Percentiles rank a stretch among this genome's conserved stretches.
phyloP scores from a whole-genome alignment of 2,113 vertebrate species.

The Lates calcarifer region DNA sequence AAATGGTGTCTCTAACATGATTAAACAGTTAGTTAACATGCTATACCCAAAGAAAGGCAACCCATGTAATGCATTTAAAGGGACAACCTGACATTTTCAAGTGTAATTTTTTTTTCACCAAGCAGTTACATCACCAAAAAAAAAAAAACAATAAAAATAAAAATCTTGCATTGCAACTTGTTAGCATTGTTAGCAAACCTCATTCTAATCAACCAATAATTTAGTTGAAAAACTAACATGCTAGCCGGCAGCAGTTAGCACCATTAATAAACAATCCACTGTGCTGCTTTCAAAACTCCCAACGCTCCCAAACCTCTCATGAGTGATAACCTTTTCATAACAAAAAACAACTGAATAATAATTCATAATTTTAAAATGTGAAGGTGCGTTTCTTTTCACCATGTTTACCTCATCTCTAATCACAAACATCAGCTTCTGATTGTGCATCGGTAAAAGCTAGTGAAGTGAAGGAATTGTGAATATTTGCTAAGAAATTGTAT shows the following conservation, averaged over 20 bases:
- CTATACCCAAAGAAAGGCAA: background rate
- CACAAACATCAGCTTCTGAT: conserved; percentile 1
- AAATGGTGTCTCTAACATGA: conserved; percentile 20
- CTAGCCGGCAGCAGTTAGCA: conserved; percentile 22
- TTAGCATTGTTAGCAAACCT: conserved; percentile 12
- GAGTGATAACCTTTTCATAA: background rate
- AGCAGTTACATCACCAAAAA: background rate
- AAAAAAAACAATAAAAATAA: background rate
- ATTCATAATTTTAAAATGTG: conserved; percentile 8
- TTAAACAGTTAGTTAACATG: conserved; percentile 1
- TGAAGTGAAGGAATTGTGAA: background rate
- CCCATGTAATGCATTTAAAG: background rate
- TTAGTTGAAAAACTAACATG: background rate
- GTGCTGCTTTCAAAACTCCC: conserved; percentile 19
- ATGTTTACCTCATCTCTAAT: background rate
- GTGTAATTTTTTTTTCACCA: background rate
- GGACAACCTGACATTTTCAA: background rate
- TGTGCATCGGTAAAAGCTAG: conserved; percentile 30
- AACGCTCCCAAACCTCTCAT: background rate
- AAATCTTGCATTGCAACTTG: background rate
- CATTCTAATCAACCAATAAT: background rate
- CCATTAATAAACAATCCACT: conserved; percentile 20
- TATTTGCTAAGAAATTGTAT: background rate
- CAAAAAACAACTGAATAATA: background rate
- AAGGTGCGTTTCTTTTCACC: background rate